Conservation (phyloP, 1,140 invertebrate species). For the Aphaenogaster ashmeadi region DNA sequence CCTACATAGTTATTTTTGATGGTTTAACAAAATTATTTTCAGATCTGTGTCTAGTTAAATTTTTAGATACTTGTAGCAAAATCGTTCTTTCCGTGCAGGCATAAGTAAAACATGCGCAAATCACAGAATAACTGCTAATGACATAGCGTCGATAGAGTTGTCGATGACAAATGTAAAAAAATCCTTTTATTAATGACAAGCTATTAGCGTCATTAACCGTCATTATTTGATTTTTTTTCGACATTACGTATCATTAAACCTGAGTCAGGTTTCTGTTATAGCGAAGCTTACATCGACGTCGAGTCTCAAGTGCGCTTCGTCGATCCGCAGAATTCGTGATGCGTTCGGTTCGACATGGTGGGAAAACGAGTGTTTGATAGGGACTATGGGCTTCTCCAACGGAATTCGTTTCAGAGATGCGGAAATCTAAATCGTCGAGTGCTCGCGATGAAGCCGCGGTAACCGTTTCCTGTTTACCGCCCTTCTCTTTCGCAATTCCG, state of each 20-base stretch:
- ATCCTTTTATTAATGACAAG: neutral
- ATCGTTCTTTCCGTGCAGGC: no score
- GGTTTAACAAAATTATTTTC: no score
- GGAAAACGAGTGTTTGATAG: neutral
- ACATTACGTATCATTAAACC: neutral
- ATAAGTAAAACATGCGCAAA: neutral
- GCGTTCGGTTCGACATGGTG: neutral
- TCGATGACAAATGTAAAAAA: constrained; percentile 13
- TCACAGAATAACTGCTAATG: neutral
- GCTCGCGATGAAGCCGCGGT: neutral
- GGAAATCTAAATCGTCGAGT: constrained; percentile 17
- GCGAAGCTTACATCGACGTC: neutral
- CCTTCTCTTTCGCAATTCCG: neutral
- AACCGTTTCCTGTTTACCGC: constrained; percentile 27
- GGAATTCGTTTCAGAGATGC: constrained; percentile 29
- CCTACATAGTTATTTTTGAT: no score
- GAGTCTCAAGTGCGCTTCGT: neutral
- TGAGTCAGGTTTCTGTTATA: neutral
- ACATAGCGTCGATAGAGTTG: neutral
- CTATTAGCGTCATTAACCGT: neutral
- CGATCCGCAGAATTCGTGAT: neutral
- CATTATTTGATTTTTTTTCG: neutral
- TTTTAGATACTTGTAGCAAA: no score
- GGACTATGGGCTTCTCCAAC: neutral
- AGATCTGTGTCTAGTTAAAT: no score